These are phyloP conservation scores for Chaetophractus vellerosus DNA, from an alignment of 2,797 vertebrate genomes.

Conservation along the genomic window DNA sequence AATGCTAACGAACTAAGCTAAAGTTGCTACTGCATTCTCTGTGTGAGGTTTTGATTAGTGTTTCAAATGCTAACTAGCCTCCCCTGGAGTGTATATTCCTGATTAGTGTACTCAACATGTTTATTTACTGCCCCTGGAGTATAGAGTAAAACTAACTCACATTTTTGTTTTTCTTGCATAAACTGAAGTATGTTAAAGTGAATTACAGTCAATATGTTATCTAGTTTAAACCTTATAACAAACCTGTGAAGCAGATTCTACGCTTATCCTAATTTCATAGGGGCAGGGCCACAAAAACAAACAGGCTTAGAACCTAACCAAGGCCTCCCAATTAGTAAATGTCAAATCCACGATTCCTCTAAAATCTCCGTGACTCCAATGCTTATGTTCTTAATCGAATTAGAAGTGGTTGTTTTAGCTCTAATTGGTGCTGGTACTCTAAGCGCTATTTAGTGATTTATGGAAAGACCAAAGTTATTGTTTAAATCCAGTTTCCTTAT, in stretches of 20 bases:
- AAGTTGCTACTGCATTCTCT: background rate
- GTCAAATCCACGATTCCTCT: background rate
- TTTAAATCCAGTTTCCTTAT: slow-evolving; percentile 21
- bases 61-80: slow-evolving; percentile 68
- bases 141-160: slow-evolving; percentile 61
- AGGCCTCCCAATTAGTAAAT: background rate
- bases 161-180: slow-evolving; percentile 64
- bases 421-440: background rate
- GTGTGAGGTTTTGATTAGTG: slow-evolving; percentile 65
- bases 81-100: slow-evolving; percentile 33
- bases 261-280: background rate
- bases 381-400: slow-evolving; percentile 20
- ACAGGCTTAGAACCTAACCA: background rate
- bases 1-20: too few relatives aligned
- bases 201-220: slow-evolving; percentile 59
- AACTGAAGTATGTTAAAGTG: slow-evolving; percentile 71
- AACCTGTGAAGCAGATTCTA: background rate
- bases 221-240: slow-evolving; percentile 57
- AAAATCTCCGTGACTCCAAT: slow-evolving; percentile 32
- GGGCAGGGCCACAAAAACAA: background rate
- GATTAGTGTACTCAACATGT: slow-evolving; percentile 60
- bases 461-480: background rate
- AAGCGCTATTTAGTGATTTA: background rate
- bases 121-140: slow-evolving; percentile 64
- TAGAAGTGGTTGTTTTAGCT: background rate